Evolutionary conservation across 2,888 invertebrate genomes (phyloP).

Genomic region (Cotesia congregata): DNA sequence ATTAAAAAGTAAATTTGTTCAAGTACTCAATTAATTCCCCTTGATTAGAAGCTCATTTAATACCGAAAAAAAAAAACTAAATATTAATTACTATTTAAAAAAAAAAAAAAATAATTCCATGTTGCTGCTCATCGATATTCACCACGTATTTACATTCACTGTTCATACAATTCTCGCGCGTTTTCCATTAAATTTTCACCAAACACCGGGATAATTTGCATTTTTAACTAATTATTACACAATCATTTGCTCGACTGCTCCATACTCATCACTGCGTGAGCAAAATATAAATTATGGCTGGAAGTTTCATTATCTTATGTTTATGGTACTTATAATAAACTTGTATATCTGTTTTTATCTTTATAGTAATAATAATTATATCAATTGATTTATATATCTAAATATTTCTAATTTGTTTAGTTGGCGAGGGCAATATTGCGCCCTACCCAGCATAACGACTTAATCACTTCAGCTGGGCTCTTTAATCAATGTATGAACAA

Average conservation of each 20-base stretch:
- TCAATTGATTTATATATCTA: too few relatives aligned
- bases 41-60: neutral
- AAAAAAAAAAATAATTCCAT: neutral
- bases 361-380: too few relatives aligned
- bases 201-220: neutral
- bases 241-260: neutral
- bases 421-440: too few relatives aligned
- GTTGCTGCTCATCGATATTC: slow-evolving; percentile 1
- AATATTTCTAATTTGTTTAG: too few relatives aligned
- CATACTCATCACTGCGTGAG: neutral
- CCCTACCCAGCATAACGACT: too few relatives aligned
- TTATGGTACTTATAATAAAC: neutral
- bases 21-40: neutral
- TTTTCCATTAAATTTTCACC: neutral
- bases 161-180: neutral
- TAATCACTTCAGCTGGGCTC: slow-evolving; percentile 43
- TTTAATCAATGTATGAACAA: slow-evolving; percentile 56
- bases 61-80: neutral
- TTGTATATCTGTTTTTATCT: neutral
- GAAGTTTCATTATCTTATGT: neutral
- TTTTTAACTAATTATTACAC: neutral
- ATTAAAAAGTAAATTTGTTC: too few relatives aligned
- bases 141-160: neutral
- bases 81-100: neutral
- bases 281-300: neutral